Evolutionary conservation across 2,888 invertebrate genomes (phyloP).

Genomic region (Anthoptus insignis): DNA sequence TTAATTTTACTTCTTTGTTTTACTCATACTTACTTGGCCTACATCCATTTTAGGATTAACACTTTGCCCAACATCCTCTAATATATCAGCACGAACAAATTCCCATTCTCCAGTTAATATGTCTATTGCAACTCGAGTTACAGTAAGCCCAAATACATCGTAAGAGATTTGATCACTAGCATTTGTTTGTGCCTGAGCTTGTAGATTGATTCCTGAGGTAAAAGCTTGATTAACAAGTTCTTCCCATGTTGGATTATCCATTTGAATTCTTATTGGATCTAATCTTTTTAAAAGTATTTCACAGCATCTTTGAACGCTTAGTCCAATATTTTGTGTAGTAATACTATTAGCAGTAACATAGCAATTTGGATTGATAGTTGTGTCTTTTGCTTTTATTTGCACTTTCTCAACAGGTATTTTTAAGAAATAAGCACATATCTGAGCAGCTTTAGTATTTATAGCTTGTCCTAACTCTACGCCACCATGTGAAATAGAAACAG

Average conservation of each 20-base stretch:
- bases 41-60: slow-evolving; percentile 90
- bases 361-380: slow-evolving; percentile 88
- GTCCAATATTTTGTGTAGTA: slow-evolving; percentile 60
- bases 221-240: slow-evolving; percentile 83
- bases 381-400: slow-evolving; percentile 88
- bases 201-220: slow-evolving; percentile 79
- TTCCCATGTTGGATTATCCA: slow-evolving; percentile 83
- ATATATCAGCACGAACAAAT: slow-evolving; percentile 87
- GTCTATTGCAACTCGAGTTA: slow-evolving; percentile 91
- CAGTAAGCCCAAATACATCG: slow-evolving; percentile 84
- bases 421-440: slow-evolving; percentile 91
- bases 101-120: slow-evolving; percentile 91
- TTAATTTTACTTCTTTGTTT: too few species aligned
- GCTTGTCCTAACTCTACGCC: slow-evolving; percentile 94
- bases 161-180: slow-evolving; percentile 77
- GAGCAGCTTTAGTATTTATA: slow-evolving; percentile 93
- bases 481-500: slow-evolving; percentile 89
- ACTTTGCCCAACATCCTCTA: slow-evolving; percentile 90
- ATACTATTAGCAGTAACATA: slow-evolving; percentile 89
- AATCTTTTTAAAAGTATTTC: slow-evolving; percentile 56
- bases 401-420: slow-evolving; percentile 90
- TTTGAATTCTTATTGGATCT: slow-evolving; percentile 73
- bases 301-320: slow-evolving; percentile 57
- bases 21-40: slow-evolving; percentile 88
- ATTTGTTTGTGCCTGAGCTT: slow-evolving; percentile 80